A percentile compares a stretch with the other conserved stretches of the same genome.
These are phyloP conservation scores for Anser brachyrhynchus DNA, from an alignment of 2,113 vertebrate species.

Conservation along the genomic window DNA sequence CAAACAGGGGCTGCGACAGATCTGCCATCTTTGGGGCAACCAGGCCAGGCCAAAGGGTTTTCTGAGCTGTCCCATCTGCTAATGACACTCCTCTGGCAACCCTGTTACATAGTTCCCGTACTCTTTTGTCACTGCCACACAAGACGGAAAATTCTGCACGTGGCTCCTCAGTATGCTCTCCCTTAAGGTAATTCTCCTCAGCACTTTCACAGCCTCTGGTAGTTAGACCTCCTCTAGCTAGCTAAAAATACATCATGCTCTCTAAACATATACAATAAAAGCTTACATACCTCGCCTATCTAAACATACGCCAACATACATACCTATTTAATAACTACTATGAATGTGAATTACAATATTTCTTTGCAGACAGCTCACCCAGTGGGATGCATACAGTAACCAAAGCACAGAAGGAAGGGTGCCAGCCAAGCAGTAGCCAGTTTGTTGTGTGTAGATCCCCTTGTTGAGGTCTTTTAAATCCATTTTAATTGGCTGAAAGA, in stretches of 20 bases:
- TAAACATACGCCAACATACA: not conserved
- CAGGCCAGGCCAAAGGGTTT: not conserved
- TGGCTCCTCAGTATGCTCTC: not conserved
- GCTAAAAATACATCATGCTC: constrained; percentile 18
- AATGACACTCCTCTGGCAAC: not conserved
- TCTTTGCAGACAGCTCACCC: not conserved
- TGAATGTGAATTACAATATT: not conserved
- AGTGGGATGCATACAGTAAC: not conserved
- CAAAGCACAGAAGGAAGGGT: constrained; percentile 12
- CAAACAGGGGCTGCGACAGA: not conserved
- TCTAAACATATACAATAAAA: not conserved
- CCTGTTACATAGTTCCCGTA: not conserved
- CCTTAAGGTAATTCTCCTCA: not conserved
- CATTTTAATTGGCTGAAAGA: not conserved
- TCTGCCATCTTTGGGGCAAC: not conserved
- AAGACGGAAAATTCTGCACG: not conserved
- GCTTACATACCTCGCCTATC: not conserved
- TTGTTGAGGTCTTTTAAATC: not conserved
- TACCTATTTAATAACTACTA: not conserved
- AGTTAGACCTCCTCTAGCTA: not conserved
- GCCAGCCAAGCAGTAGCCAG: not conserved
- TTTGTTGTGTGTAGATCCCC: not conserved
- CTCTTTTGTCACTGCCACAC: not conserved
- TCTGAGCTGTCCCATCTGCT: not conserved
- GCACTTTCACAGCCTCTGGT: not conserved